Conservation (phyloP, 2,797 vertebrate species). For the Malacoraja senta region DNA sequence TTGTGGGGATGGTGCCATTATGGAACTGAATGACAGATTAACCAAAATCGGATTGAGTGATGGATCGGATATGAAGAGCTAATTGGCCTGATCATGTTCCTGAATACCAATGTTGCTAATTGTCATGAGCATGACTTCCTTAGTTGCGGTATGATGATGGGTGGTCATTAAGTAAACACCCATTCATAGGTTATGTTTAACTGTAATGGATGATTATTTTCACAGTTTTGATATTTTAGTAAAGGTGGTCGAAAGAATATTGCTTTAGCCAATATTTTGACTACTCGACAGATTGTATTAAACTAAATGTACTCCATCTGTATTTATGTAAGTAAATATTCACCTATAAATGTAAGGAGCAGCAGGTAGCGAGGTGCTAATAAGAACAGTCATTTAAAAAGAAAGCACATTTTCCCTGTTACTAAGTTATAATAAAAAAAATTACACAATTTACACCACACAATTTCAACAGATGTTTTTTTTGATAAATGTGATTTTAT, state of each 20-base stretch:
- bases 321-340: neutral
- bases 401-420: neutral
- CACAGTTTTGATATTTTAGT: neutral
- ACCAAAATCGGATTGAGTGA: no score
- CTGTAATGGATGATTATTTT: neutral
- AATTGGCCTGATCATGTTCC: no score
- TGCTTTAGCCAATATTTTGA: neutral
- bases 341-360: neutral
- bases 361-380: no score
- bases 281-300: neutral
- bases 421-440: neutral
- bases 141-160: neutral
- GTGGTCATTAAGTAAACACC: neutral
- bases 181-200: neutral
- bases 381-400: neutral
- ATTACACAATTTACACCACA: neutral
- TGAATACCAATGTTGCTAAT: neutral
- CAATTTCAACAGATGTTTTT: neutral
- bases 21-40: no score
- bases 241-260: neutral
- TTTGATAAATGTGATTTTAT: neutral
- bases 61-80: no score
- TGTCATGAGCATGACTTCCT: neutral
- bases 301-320: neutral
- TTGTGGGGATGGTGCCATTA: no score